Evolutionary conservation across 2,888 invertebrate genomes (phyloP).

Genomic region (Macropis europaea): DNA sequence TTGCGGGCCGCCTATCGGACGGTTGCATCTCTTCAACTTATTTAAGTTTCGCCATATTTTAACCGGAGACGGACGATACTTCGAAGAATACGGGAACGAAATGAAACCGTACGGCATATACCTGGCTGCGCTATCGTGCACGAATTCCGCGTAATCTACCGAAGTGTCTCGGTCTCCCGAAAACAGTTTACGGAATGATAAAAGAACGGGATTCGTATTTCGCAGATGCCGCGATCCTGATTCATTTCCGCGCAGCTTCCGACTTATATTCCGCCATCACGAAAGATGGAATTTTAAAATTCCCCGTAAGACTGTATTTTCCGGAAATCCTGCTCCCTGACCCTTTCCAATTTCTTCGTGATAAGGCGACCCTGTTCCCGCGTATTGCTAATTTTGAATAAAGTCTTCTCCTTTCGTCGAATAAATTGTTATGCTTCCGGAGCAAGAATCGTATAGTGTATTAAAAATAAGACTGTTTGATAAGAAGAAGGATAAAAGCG

Average conservation of each 20-base stretch:
- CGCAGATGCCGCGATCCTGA: neutral
- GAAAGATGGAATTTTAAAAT: neutral
- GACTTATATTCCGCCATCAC: neutral
- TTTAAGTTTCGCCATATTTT: conserved; percentile 70
- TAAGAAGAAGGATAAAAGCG: neutral
- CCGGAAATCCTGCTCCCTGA: neutral
- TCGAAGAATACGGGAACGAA: conserved; percentile 46
- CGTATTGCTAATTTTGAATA: neutral
- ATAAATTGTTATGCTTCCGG: neutral
- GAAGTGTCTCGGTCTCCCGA: conserved; percentile 40
- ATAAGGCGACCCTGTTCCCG: neutral
- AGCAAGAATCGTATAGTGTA: neutral
- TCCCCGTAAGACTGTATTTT: neutral
- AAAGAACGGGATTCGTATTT: conserved; percentile 27
- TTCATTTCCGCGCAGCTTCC: neutral
- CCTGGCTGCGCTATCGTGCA: conserved; percentile 32
- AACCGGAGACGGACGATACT: conserved; percentile 54
- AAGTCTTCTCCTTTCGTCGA: neutral
- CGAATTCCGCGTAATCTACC: conserved; percentile 41
- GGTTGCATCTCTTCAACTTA: conserved; percentile 68
- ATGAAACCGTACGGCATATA: conserved; percentile 55
- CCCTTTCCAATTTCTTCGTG: neutral
- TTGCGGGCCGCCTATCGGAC: conserved; percentile 58
- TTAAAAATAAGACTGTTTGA: neutral
- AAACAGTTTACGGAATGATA: conserved; percentile 25